Evolutionary conservation across 2,113 vertebrate genomes (phyloP), one percentile per base, ranked within the genome.

Genomic region (Vidua chalybeata): DNA sequence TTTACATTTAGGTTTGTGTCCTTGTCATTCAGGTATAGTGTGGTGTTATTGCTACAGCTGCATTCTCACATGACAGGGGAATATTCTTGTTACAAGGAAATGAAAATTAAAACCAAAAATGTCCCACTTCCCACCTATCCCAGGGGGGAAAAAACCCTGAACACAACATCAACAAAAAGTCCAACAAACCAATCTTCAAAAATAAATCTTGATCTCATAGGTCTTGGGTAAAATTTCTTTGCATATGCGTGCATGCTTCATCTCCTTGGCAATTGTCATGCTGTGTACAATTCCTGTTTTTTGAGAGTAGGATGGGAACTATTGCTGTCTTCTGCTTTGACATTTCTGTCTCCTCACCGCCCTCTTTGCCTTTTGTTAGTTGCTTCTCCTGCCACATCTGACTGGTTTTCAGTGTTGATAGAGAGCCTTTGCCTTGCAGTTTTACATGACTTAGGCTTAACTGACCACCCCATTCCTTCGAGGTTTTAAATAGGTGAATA

Each of bases 401-500:
- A 82, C 64, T 45, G 66, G 48, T 67, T 45, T 84, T 71, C 61
- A 21, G 52, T n/a, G 28, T 45, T 84, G 64, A 66, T 20, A 56
- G 24, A 35, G 45, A 84, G 49, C 7, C 56, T 82, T 71, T 92
- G 61, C 74, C 61, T 86, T 76, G 37, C 28, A 84, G 77, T 72
- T 64, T 89, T 90, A 74, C 43, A 58, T 2, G 22, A 71, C 64
- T 71, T 77, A 63, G 39, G 33, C 56, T 67, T 87, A 87, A 88
- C 80, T 89, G 95, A 76, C 84, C 91, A 87, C 69, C 66, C 37
- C 41, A 16, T 68, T 94, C 66, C 84, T 95, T 76, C 3, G 31
- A 66, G 71, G n/a, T 89, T 89, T 95, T 92, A 76, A 95, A 84
- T 23, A 93, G 83, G 83, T 92, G 93, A 95, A 75, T 89, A 92